Evolutionary conservation across 2,797 vertebrate genomes (phyloP).

Genomic region (Acrossocheilus fasciatus): DNA sequence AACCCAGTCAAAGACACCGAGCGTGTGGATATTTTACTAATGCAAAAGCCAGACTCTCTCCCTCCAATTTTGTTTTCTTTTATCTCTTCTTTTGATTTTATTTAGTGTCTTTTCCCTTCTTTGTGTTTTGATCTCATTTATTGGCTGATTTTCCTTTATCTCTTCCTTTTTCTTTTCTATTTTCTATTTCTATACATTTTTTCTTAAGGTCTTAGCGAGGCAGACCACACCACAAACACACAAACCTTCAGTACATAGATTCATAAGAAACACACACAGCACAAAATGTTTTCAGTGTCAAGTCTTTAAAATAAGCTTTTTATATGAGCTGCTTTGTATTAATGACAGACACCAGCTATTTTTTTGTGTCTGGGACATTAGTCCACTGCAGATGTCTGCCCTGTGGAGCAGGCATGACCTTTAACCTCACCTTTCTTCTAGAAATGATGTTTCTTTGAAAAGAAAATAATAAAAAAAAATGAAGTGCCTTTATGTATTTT

Average conservation of each 20-base stretch:
- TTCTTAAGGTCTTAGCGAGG: slow-evolving; percentile 2
- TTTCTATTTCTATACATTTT: background rate
- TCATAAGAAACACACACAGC: slow-evolving; percentile 5
- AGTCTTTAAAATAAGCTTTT: slow-evolving; percentile 69
- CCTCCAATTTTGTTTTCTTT: background rate
- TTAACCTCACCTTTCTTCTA: slow-evolving; percentile 59
- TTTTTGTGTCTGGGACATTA: slow-evolving; percentile 79
- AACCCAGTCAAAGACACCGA: slow-evolving; percentile 65
- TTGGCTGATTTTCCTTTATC: slow-evolving; percentile 14
- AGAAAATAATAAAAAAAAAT: slow-evolving; percentile 45
- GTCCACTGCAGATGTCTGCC: slow-evolving; percentile 82
- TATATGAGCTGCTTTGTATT: slow-evolving; percentile 76
- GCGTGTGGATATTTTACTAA: slow-evolving; percentile 76
- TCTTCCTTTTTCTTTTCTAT: background rate
- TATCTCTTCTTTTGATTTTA: slow-evolving; percentile 7
- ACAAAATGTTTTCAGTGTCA: slow-evolving; percentile 58
- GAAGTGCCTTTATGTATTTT: slow-evolving; percentile 58
- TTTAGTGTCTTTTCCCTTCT: background rate
- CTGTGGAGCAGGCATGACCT: slow-evolving; percentile 84
- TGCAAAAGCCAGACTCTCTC: slow-evolving; percentile 62
- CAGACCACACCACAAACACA: slow-evolving; percentile 1
- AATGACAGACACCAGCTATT: slow-evolving; percentile 70
- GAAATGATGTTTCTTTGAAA: slow-evolving; percentile 43
- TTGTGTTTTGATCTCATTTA: slow-evolving; percentile 4
- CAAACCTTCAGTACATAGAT: slow-evolving; percentile 3